Base-by-base conservation (phyloP, 2,888 invertebrate species). In the Tromatobia lineatoria region DNA sequence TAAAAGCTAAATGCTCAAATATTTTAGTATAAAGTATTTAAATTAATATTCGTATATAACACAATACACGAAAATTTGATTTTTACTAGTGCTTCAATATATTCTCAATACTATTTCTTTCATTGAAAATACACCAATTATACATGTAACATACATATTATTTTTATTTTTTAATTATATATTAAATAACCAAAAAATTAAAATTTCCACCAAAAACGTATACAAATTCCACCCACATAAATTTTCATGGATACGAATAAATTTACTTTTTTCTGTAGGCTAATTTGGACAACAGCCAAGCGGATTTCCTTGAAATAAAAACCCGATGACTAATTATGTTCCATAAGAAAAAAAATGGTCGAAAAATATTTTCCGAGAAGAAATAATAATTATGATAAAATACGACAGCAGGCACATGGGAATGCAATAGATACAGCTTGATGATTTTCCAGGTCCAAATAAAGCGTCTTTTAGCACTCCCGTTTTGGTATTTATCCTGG, bases 401-500 rank as follows among this genome's bases (percentile, higher is more conserved):
- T 64, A 20, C 52, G 42, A 57, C 80, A 61, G 71, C 67, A 67
- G 83, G 70, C 77, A 77, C 67, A 61, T 69, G 76, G 67, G 59
- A 77, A 83, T 77, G 80, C 80, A 59, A 38, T 73, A 71, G 80
- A 77, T 67, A 67, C 59, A 73, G 79, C 82, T 82, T 86, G 75
- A 88, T 92, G 88, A 80, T 83, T 86, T 93, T 93, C 91, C 97
- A 97, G 97, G 96, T 95, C 95, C 95, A 94, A 95, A 96, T 94
- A 95, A 96, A 95, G 95, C 96, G 95, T 97, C 97, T 95, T 96
- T 98, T 96, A 97, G 97, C 96, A 98, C 98, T 94, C 95, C 97
- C 95, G 95, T 96, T 94, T 97, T 98, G 97, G 98, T 98, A 95
- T 95, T 98, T 95, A 97, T 98, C 95, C 96, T 98, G 96, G 97